Base-by-base conservation (phyloP, 2,797 vertebrate genomes). In the Oreochromis mossambicus region DNA sequence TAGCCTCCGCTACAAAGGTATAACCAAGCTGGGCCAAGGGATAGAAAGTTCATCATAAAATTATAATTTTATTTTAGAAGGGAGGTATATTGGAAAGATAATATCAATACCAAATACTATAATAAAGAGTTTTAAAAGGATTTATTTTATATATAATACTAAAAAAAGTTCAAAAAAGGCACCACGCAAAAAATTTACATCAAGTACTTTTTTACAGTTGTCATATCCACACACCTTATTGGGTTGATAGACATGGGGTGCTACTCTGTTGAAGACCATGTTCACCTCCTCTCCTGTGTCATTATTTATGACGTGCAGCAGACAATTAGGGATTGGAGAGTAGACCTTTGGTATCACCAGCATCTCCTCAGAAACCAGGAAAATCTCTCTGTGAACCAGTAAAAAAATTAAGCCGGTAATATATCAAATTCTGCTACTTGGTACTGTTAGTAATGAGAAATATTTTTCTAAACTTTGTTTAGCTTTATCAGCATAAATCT, bases 251-350 rank as follows among this genome's bases (percentile, higher is more conserved):
- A 97, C 17, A 61, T 88, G 90, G 56, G 97, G 91, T 77, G 86
- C 79, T 21, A 97, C 95, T 92, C 93, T 97, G 80, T 96, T 96
- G 91, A 98, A 97, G 76, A 97, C 82, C 63, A 89, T 93, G 8
- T 96, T 95, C 7, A 97, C 89, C 94, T 98, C 96, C 78, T 97
- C 94, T 92, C 97, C 92, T 3, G 97, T 98, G 89, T 99, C 98
- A 29, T 99, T 99, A 91, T 99, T 95, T 63, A 98, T 84, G 41
- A 99, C 88, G 7, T 98, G 97, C 76, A 99, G 95, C 73, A 95
- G 87, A 83, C 96, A 97, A 32, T 91, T 85, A 6, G 94, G 94
- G 32, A 98, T 82, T 3, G 96, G 90, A 5, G 95, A 97, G 76
- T 94, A 96, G 5, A 98, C 77, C 83, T 96, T 98, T 46, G 97